Percentiles rank a stretch among this genome's conserved stretches.
Conservation (phyloP, 2,888 invertebrate genomes). For the Anarsia innoxiella region DNA sequence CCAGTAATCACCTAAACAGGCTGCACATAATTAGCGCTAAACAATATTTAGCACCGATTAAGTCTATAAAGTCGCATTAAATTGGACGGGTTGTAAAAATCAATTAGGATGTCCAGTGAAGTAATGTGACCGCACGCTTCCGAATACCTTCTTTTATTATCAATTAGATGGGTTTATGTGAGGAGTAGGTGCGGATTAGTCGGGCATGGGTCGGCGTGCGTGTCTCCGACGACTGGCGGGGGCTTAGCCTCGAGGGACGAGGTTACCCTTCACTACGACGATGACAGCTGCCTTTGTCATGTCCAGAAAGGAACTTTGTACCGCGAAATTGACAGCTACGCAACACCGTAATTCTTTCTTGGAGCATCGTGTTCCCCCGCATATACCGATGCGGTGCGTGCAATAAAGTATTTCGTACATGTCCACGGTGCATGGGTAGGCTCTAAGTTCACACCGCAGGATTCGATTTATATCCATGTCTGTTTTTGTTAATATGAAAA, state of each 20-base stretch:
- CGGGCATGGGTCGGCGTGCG: slow-evolving; percentile 58
- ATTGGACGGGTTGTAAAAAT: slow-evolving; percentile 65
- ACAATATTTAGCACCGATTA: slow-evolving; percentile 57
- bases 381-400: slow-evolving; percentile 50
- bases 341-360: slow-evolving; percentile 54
- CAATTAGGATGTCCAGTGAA: slow-evolving; percentile 55
- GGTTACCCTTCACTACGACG: slow-evolving; percentile 61
- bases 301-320: slow-evolving; percentile 62
- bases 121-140: slow-evolving; percentile 67
- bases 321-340: slow-evolving; percentile 65
- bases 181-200: slow-evolving; percentile 67
- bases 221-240: slow-evolving; percentile 52
- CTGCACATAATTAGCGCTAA: slow-evolving; percentile 56
- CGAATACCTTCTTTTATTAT: slow-evolving; percentile 68
- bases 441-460: slow-evolving; percentile 52
- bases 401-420: slow-evolving; percentile 55
- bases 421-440: slow-evolving; percentile 41
- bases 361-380: slow-evolving; percentile 44
- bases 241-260: slow-evolving; percentile 67
- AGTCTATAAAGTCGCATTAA: slow-evolving; percentile 55
- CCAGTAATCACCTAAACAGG: slow-evolving; percentile 42
- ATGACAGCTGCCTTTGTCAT: slow-evolving; percentile 71
- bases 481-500: slow-evolving; percentile 67
- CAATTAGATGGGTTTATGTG: slow-evolving; percentile 74
- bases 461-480: slow-evolving; percentile 64